Base-by-base conservation (phyloP, 2,113 vertebrate genomes). In the Thalassarche chlororhynchos region DNA sequence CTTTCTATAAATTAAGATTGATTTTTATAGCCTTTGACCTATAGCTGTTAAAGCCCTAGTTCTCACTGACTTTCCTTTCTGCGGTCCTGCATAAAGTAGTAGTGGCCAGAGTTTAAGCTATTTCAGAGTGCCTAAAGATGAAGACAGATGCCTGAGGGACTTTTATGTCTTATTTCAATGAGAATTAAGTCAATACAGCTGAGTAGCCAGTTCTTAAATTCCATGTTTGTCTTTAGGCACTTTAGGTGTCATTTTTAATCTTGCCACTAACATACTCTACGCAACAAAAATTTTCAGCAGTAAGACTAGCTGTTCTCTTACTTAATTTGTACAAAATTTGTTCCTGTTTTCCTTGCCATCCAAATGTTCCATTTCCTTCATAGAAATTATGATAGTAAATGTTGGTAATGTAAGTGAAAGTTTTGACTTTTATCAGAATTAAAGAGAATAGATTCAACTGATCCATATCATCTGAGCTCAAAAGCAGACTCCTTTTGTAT, bases 1-100 rank as follows among this genome's bases (percentile, higher is more conserved):
- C 34, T 42, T 5, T 12, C 44, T 7, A 0, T 8, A 7, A 23
- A 1, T 1, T 2, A n/a, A 72, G 26, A 1, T 20, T 14, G 25
- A 3, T 24, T 18, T 19, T 1, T 19, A 4, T 6, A 26, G 31
- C 62, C 54, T 72, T 17, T 1, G 32, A 10, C 15, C 81, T 36
- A 3, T 3, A 46, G 44, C 60, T 65, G 18, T 1, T 31, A 32
- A 55, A 75, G 62, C 55, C 60, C 51, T 29, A 23, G 8, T 40
- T 64, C 19, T 70, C 36, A 3, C 32, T 3, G 32, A 0, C 36
- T 24, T 15, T 4, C n/a, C n/a, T 13, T 8, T 3, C 82, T 18
- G 28, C 54, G 34, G 29, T 10, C 38, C 74, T 68, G 68, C 76
- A 15, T 32, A 4, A 2, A 49, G 38, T 0, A 3, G 28, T 5